Percentiles rank a stretch among this genome's conserved stretches.
These are phyloP conservation scores for Melanostoma mellinum DNA, from an alignment of 2,888 invertebrate species.

Conservation along the genomic window DNA sequence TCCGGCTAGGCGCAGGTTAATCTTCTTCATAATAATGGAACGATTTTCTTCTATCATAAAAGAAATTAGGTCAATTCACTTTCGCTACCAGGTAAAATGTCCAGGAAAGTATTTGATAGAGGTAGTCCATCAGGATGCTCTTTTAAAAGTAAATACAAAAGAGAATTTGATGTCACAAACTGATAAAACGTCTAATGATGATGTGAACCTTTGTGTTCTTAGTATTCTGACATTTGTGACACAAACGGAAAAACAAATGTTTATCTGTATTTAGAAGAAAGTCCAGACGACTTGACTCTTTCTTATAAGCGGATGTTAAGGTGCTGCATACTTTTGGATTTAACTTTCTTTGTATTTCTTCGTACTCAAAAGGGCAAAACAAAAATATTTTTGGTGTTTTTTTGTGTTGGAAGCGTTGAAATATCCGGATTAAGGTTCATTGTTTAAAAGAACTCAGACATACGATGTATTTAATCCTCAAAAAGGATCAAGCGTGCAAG, in stretches of 20 bases:
- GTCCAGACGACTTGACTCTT: conserved; percentile 61
- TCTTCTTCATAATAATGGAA: conserved; percentile 34
- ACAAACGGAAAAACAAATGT: not conserved
- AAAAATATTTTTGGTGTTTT: conserved; percentile 26
- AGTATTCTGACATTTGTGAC: conserved; percentile 24
- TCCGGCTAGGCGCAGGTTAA: no score
- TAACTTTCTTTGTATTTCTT: not conserved
- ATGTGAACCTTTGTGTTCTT: conserved; percentile 18
- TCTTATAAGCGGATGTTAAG: conserved; percentile 61
- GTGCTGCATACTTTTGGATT: conserved; percentile 36
- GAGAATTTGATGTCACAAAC: conserved; percentile 44
- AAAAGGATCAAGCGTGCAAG: conserved; percentile 26
- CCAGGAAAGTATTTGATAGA: not conserved
- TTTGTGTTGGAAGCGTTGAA: conserved; percentile 59
- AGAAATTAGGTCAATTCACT: conserved; percentile 55
- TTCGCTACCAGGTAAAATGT: conserved; percentile 20
- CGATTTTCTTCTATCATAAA: conserved; percentile 50
- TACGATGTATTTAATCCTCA: conserved; percentile 35
- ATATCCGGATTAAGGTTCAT: conserved; percentile 56
- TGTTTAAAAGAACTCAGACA: no score
- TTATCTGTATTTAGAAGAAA: conserved; percentile 25
- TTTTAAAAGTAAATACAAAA: conserved; percentile 31
- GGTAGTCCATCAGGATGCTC: conserved; percentile 35
- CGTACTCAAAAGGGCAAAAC: conserved; percentile 9
- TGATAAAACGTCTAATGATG: conserved; percentile 53